A percentile compares a stretch with the other conserved stretches of the same genome.
phyloP scores from a whole-genome alignment of 2,797 vertebrate genomes.

The Psittacula derbiana region DNA sequence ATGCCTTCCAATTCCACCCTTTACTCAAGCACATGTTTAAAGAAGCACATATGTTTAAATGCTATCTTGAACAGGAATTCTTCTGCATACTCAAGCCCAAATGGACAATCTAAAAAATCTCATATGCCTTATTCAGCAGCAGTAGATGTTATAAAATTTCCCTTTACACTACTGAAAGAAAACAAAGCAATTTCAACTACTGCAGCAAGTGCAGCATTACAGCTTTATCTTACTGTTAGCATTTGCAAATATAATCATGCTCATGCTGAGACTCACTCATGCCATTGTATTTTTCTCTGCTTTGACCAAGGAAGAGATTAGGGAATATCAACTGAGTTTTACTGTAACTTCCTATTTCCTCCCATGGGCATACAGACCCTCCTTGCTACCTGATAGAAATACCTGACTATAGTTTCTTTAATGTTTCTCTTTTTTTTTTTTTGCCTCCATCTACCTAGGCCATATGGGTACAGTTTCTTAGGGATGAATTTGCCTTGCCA shows the following conservation, averaged over 20 bases:
- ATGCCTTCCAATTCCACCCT: not conserved
- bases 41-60: not conserved
- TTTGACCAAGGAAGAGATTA: not conserved
- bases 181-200: not conserved
- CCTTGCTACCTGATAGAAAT: not conserved
- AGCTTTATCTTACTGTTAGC: not conserved
- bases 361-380: not conserved
- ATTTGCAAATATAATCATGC: not conserved
- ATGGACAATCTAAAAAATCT: not conserved
- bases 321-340: not conserved
- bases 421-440: not conserved
- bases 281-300: not conserved
- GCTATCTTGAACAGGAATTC: not conserved
- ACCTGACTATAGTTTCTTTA: not conserved
- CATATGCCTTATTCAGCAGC: not conserved
- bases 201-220: not conserved
- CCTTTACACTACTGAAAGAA: not conserved
- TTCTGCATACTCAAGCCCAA: not conserved
- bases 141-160: not conserved
- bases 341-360: not conserved
- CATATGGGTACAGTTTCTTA: not conserved
- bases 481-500: not conserved
- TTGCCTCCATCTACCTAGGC: not conserved
- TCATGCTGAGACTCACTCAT: not conserved
- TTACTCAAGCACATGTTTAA: not conserved